These are phyloP conservation scores for Fundulus diaphanus DNA, from an alignment of 2,797 vertebrate genomes.

Conservation along the genomic window DNA sequence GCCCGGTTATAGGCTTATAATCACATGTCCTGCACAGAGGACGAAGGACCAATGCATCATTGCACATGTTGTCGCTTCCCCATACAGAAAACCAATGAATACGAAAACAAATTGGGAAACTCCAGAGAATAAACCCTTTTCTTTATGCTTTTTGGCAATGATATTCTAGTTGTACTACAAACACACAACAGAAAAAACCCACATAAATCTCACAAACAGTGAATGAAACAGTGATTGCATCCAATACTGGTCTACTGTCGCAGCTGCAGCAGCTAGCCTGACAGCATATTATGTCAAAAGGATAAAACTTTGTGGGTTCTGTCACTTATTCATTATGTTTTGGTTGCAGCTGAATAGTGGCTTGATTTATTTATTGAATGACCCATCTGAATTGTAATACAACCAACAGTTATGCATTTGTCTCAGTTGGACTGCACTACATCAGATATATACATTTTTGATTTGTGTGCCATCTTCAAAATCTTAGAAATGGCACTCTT, in stretches of 20 bases:
- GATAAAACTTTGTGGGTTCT: not conserved
- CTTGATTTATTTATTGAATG: not conserved
- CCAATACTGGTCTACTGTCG: not conserved
- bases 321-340: not conserved
- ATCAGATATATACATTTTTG: not conserved
- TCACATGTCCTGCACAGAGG: constrained; percentile 67
- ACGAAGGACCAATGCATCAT: constrained; percentile 63
- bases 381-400: not conserved
- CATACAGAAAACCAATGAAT: constrained; percentile 16
- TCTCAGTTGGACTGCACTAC: not conserved
- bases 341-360: not conserved
- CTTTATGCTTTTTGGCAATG: constrained; percentile 35
- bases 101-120: constrained; percentile 32
- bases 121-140: constrained; percentile 33
- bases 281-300: not conserved
- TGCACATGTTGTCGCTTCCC: constrained; percentile 47
- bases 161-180: constrained; percentile 8
- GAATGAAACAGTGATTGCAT: not conserved
- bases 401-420: not conserved
- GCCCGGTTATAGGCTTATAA: constrained; percentile 77
- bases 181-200: not conserved
- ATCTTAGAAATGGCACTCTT: not conserved
- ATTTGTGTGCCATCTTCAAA: not conserved
- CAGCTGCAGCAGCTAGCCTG: constrained; percentile 11
- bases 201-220: constrained; percentile 19